Evolutionary conservation across 1,140 invertebrate species (phyloP).

Genomic region (Stegodyphus dumicola): DNA sequence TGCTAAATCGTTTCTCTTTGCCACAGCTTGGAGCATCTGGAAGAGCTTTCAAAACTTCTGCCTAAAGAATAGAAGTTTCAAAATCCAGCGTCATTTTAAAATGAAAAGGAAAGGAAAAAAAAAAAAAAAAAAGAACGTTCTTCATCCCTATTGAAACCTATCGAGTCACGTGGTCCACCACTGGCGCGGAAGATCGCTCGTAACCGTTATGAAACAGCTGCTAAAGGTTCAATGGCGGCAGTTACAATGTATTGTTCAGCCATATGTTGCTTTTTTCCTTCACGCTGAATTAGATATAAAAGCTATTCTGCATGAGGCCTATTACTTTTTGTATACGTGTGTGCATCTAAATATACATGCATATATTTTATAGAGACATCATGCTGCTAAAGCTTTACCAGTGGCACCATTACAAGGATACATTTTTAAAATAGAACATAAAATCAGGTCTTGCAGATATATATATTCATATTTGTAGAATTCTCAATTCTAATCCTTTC

Average conservation of each 20-base stretch:
- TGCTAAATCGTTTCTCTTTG: neutral
- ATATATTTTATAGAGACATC: no score
- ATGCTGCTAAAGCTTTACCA: no score
- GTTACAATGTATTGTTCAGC: slow-evolving; percentile 4
- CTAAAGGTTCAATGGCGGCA: slow-evolving; percentile 8
- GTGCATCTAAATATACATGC: no score
- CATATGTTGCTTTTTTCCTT: neutral
- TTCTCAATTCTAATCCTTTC: no score
- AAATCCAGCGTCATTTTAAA: neutral
- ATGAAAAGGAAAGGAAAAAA: slow-evolving; percentile 1
- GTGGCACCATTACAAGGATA: no score
- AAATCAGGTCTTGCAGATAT: no score
- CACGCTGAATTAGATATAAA: neutral
- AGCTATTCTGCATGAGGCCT: no score
- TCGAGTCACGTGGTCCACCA: no score
- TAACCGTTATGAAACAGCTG: slow-evolving; percentile 7
- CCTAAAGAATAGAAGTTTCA: neutral
- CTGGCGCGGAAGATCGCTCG: neutral
- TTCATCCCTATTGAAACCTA: no score
- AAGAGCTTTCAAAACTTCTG: neutral
- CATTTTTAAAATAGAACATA: no score
- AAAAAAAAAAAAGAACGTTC: neutral
- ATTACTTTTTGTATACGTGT: no score
- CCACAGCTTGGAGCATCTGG: neutral
- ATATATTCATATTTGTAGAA: no score